Percentiles rank a stretch among this genome's conserved stretches.
Conservation (phyloP, 2,797 vertebrate species). For the Capromys pilorides region DNA sequence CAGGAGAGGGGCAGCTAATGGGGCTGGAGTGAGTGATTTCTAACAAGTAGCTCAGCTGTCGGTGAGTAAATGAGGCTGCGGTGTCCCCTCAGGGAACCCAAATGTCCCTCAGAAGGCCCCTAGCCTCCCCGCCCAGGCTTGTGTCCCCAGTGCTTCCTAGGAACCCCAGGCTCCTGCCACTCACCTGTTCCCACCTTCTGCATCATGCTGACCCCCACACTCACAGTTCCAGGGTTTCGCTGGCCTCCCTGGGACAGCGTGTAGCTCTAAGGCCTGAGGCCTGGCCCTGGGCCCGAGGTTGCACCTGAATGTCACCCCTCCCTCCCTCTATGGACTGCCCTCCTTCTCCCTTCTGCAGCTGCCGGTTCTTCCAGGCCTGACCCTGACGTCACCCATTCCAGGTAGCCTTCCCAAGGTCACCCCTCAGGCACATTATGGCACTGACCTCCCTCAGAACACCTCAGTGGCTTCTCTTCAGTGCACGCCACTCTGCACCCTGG, state of each 20-base stretch:
- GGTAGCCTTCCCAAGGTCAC: neutral
- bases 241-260: neutral
- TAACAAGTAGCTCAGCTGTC: neutral
- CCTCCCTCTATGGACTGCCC: neutral
- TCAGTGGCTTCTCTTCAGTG: neutral
- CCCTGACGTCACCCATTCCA: neutral
- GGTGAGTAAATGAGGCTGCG: neutral
- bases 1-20: slow-evolving; percentile 58
- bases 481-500: neutral
- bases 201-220: neutral
- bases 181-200: neutral
- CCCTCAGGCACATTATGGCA: neutral
- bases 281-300: neutral
- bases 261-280: neutral
- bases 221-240: neutral
- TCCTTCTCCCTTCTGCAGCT: neutral
- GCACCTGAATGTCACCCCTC: neutral
- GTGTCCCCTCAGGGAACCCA: neutral
- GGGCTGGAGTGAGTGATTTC: slow-evolving; percentile 38
- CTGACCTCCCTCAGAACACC: neutral
- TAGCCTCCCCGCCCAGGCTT: neutral
- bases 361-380: neutral
- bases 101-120: neutral
- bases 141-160: neutral
- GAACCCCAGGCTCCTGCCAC: neutral